Conservation (phyloP, 30 jellyfish, hydroid and myxozoan genomes). For the Aurelia coerulea region DNA sequence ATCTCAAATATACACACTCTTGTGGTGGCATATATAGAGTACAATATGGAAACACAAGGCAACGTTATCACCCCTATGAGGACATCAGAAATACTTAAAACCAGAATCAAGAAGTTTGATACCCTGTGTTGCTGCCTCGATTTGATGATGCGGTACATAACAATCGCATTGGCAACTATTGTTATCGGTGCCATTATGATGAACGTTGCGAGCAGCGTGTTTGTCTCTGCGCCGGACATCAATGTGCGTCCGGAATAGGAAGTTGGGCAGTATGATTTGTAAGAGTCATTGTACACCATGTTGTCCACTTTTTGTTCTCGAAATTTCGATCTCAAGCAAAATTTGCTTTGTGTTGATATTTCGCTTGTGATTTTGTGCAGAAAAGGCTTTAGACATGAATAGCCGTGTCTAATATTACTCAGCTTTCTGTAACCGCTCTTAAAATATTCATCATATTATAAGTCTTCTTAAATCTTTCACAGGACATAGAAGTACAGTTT, state of each 20-base stretch:
- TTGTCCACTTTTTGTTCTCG: conserved; percentile 3
- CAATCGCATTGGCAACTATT: conserved; percentile 29
- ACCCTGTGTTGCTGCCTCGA: conserved; percentile 33
- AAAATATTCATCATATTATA: too few relatives aligned
- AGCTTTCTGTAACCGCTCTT: too few relatives aligned
- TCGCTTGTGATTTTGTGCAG: too few relatives aligned
- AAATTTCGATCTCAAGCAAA: neutral
- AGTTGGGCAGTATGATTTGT: conserved; percentile 18
- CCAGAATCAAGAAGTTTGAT: conserved; percentile 31
- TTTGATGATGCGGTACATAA: conserved; percentile 27
- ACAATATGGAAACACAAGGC: conserved; percentile 23
- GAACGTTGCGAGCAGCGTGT: conserved; percentile 1
- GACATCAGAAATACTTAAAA: conserved; percentile 35
- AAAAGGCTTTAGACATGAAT: too few relatives aligned
- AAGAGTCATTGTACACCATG: neutral
- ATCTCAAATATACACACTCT: conserved; percentile 40
- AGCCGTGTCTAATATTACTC: too few relatives aligned
- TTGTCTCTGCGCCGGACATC: neutral
- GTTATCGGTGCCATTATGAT: conserved; percentile 20
- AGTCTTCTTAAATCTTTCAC: too few relatives aligned
- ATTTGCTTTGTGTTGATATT: neutral
- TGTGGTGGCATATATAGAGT: conserved; percentile 17
- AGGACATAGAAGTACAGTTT: too few relatives aligned
- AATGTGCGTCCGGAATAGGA: conserved; percentile 39
- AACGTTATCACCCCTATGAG: conserved; percentile 25